Evolutionary conservation across 1,140 invertebrate genomes (phyloP).

Genomic region (Zaprionus nigranus): DNA sequence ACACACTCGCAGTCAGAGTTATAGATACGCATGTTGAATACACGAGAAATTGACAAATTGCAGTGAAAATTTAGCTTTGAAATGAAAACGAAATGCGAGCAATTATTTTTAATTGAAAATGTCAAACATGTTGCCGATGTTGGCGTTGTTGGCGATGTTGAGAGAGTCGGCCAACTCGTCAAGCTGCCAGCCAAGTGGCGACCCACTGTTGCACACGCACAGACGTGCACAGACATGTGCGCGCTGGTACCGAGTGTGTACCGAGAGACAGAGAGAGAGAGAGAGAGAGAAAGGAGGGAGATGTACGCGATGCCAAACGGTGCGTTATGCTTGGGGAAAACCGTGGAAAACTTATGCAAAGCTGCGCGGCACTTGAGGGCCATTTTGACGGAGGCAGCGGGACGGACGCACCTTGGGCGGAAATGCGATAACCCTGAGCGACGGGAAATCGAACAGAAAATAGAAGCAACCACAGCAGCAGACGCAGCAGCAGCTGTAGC

Average conservation of each 20-base stretch:
- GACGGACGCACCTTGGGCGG: slow-evolving; percentile 67
- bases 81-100: slow-evolving; percentile 75
- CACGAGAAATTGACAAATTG: slow-evolving; percentile 72
- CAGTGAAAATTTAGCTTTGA: slow-evolving; percentile 62
- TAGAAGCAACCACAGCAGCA: slow-evolving; percentile 20
- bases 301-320: background rate
- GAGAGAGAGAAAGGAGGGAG: background rate
- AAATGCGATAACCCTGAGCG: slow-evolving; percentile 80
- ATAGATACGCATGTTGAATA: slow-evolving; percentile 30
- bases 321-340: slow-evolving; percentile 28
- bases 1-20: background rate
- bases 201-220: slow-evolving; percentile 17
- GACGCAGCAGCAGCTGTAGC: slow-evolving; percentile 5
- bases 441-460: slow-evolving; percentile 39
- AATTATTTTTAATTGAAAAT: slow-evolving; percentile 83
- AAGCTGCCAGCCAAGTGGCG: slow-evolving; percentile 37
- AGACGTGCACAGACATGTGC: slow-evolving; percentile 1
- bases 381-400: slow-evolving; percentile 25
- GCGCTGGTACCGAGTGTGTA: background rate
- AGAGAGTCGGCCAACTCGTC: slow-evolving; percentile 50
- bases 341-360: slow-evolving; percentile 52
- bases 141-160: slow-evolving; percentile 18
- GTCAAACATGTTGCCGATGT: slow-evolving; percentile 68
- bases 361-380: slow-evolving; percentile 60
- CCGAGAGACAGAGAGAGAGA: background rate